A percentile compares a stretch with the other conserved stretches of the same genome.
Evolutionary conservation across 2,888 invertebrate genomes (phyloP).

Genomic region (Notodonta ziczac): DNA sequence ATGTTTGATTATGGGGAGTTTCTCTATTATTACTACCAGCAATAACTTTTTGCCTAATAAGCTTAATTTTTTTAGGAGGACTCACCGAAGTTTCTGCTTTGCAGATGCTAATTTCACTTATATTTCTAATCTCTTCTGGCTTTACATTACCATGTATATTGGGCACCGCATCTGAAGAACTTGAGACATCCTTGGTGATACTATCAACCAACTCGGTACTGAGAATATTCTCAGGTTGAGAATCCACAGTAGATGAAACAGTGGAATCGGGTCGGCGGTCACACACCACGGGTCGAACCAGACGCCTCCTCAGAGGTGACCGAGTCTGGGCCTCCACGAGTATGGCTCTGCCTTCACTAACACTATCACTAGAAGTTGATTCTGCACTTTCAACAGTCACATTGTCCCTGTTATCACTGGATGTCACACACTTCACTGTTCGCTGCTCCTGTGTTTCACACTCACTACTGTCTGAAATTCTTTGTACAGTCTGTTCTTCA

Average conservation of each 20-base stretch:
- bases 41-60: constrained; percentile 72
- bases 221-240: constrained; percentile 55
- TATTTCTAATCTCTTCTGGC: constrained; percentile 75
- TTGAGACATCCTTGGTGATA: constrained; percentile 75
- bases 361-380: constrained; percentile 79
- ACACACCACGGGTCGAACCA: constrained; percentile 71
- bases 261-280: constrained; percentile 76
- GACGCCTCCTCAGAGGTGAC: constrained; percentile 67
- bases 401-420: constrained; percentile 76
- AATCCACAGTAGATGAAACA: constrained; percentile 78
- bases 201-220: constrained; percentile 60
- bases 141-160: constrained; percentile 68
- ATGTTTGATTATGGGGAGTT: constrained; percentile 41
- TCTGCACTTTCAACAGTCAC: constrained; percentile 78
- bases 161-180: constrained; percentile 76
- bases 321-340: constrained; percentile 54
- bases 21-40: constrained; percentile 53
- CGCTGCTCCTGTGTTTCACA: constrained; percentile 64
- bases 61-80: constrained; percentile 78
- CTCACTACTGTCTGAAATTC: constrained; percentile 56
- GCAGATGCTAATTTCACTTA: constrained; percentile 80
- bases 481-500: constrained; percentile 60
- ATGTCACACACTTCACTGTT: constrained; percentile 75
- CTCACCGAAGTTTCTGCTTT: constrained; percentile 78
- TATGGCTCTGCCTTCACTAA: constrained; percentile 62